Base-by-base conservation (phyloP, 2,888 invertebrate species). In the Drosophila aldrichi region DNA sequence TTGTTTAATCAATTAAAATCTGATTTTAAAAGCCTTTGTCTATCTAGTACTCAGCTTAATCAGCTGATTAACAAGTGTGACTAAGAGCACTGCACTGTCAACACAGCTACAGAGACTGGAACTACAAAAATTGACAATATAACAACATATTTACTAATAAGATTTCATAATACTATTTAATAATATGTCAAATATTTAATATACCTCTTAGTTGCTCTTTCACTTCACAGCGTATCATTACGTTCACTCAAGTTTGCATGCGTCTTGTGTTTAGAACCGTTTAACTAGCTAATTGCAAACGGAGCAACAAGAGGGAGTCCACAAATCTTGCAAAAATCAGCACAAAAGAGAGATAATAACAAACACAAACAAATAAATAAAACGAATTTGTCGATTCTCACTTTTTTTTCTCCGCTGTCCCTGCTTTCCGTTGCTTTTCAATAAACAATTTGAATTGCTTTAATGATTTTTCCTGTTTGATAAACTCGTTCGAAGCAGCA, bases 391-490 rank as follows among this genome's bases (percentile, higher is more conserved):
- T 44, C 57, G 66, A 66, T 67, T 79, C 66, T 79, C 29, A 54
- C 46, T 49, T 60, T 74, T 70, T 43, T 56, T 10, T 29, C 29
- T 12, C 49, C 2, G 16, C 16, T 38, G 16, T 14, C 16, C 36
- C 16, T 36, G 9, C 40, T 22, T 18, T 41, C 38, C 25, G 14
- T 32, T 63, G 44, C 67, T 56, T 64, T 72, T 73, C 73, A 78
- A 82, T 83, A 75, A 88, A 77, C 81, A 86, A 83, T 80, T 86
- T 83, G 68, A 55, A 63, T 75, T 66, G 75, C 70, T 72, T 86
- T 83, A 86, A 88, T 88, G 81, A 69, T 40, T 79, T 79, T 79
- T 80, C 77, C 68, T 76, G 80, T 88, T 83, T 73, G 70, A 86
- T 81, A 83, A 83, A 88, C 83, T 86, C 75, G 89, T 83, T 83